Conservation (phyloP, 2,797 vertebrate genomes). For the Manis pentadactyla region DNA sequence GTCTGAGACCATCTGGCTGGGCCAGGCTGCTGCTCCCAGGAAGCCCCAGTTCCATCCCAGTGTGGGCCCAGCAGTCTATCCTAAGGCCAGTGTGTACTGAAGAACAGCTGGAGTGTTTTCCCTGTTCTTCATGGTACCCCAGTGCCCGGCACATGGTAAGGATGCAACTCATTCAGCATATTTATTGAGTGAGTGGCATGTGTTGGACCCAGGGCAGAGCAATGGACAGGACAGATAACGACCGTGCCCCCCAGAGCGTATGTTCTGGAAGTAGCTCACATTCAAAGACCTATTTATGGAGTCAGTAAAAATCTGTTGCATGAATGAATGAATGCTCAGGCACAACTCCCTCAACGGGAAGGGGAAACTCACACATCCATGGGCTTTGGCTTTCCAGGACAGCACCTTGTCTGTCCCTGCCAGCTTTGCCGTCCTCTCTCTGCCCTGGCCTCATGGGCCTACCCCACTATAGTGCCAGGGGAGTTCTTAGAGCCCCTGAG, state of each 20-base stretch:
- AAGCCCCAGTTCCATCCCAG: neutral
- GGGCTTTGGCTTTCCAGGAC: neutral
- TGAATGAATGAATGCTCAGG: neutral
- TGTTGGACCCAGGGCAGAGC: neutral
- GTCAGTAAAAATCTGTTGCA: neutral
- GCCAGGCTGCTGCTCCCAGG: neutral
- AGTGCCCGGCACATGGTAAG: neutral
- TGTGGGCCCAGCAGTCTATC: rapidly evolving
- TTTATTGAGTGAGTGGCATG: rapidly evolving
- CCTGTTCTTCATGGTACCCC: neutral
- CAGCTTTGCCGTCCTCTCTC: neutral
- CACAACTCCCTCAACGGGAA: neutral
- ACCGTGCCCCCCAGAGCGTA: too few species aligned
- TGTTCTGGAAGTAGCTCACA: neutral
- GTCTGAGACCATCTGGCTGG: rapidly evolving
- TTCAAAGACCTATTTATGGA: neutral
- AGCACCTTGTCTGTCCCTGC: neutral
- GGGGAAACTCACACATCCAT: neutral
- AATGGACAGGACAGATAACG: neutral
- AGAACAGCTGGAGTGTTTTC: rapidly evolving
- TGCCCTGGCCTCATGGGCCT: neutral
- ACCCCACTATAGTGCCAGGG: rapidly evolving
- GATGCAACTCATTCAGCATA: neutral
- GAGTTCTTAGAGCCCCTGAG: neutral
- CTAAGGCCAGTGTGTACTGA: rapidly evolving